These are phyloP conservation scores for Cynocephalus volans DNA, from an alignment of 2,113 vertebrate genomes.

Conservation along the genomic window DNA sequence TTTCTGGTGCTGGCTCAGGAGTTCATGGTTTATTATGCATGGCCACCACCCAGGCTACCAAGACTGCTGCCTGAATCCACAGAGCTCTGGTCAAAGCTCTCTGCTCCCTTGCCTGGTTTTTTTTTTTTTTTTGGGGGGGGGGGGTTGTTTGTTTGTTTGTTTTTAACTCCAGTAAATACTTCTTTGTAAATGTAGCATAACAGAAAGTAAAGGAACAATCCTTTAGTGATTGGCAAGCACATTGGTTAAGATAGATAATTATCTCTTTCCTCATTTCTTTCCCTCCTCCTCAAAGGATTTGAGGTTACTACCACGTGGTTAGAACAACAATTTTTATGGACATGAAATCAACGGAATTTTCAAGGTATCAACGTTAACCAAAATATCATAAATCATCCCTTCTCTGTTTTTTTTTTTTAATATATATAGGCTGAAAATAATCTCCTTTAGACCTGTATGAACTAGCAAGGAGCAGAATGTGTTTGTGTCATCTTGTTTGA, in stretches of 20 bases:
- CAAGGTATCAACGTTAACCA: background rate
- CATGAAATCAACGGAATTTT: background rate
- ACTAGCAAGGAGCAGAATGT: background rate
- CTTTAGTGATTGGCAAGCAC: background rate
- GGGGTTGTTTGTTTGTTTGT: too few relatives aligned
- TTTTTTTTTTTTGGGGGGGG: background rate
- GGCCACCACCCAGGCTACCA: background rate
- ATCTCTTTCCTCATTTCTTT: background rate
- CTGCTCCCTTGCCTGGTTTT: background rate
- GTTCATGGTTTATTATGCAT: background rate
- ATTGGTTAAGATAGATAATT: background rate
- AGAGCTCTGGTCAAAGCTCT: background rate
- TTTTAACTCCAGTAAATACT: background rate
- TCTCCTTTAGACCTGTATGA: background rate
- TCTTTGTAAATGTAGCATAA: conserved; percentile 58
- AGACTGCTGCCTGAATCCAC: background rate
- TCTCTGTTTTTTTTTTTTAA: background rate
- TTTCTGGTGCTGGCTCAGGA: background rate
- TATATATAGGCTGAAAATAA: conserved; percentile 9
- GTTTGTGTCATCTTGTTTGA: background rate
- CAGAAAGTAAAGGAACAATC: background rate
- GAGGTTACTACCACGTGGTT: background rate
- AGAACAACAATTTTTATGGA: conserved; percentile 6
- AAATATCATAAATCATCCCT: background rate
- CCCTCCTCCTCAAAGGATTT: background rate